Conservation (phyloP, 2,113 vertebrate species). For the Perca fluviatilis region DNA sequence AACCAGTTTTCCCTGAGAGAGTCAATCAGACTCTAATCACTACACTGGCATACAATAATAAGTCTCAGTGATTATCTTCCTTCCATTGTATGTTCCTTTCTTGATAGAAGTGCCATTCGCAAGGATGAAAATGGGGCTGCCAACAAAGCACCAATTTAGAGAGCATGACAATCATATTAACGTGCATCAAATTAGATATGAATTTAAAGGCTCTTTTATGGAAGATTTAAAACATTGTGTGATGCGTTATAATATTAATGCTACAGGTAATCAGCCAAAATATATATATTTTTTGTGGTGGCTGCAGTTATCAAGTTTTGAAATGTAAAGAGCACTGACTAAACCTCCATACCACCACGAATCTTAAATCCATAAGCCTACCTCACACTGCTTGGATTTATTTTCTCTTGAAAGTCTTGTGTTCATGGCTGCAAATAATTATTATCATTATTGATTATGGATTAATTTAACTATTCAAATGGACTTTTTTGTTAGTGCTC, state of each 20-base stretch:
- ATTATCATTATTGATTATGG: conserved; percentile 19
- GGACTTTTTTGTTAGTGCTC: conserved; percentile 2
- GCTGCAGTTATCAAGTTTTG: conserved; percentile 45
- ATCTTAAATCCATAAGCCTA: neutral
- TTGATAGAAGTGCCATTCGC: conserved; percentile 50
- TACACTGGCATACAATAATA: conserved; percentile 56
- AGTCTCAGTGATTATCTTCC: conserved; percentile 57
- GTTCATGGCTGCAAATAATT: conserved; percentile 15
- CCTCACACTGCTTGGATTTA: conserved; percentile 2
- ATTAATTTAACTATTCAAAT: neutral
- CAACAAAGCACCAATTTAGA: conserved; percentile 32
- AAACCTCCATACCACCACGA: neutral
- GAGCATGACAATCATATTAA: conserved; percentile 53
- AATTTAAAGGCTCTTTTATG: conserved; percentile 42
- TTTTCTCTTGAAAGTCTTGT: neutral
- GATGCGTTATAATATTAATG: conserved; percentile 42
- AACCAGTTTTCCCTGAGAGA: conserved; percentile 34
- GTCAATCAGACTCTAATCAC: conserved; percentile 67
- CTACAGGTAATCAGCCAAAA: conserved; percentile 51
- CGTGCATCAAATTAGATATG: conserved; percentile 42
- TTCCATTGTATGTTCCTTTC: conserved; percentile 39
- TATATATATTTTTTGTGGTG: conserved; percentile 33
- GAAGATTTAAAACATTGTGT: conserved; percentile 42
- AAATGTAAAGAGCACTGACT: conserved; percentile 33
- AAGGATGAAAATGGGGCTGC: conserved; percentile 48